A percentile compares a stretch with the other conserved stretches of the same genome.
These are phyloP conservation scores for Catostylus mosaicus DNA, from an alignment of 30 jellyfish, hydroid and myxozoan species.

Conservation along the genomic window DNA sequence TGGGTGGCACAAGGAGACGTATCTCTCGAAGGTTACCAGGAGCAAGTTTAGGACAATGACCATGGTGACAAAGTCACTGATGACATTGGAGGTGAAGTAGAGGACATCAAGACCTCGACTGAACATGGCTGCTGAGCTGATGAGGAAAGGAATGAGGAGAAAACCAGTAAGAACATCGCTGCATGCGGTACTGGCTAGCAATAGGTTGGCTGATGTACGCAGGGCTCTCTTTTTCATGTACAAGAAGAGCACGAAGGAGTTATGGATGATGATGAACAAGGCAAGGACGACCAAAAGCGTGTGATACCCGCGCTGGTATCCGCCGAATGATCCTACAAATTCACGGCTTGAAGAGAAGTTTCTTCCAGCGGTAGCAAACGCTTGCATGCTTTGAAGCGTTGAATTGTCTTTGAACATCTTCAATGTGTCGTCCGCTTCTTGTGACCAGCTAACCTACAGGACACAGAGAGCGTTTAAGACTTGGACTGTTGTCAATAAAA, in stretches of 20 bases:
- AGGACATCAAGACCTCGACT: constrained; percentile 15
- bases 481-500: not conserved
- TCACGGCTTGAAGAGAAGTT: not conserved
- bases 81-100: constrained; percentile 32
- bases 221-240: constrained; percentile 1
- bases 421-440: not conserved
- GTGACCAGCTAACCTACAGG: too few species aligned
- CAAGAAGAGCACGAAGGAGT: constrained; percentile 33
- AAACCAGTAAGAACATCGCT: constrained; percentile 37
- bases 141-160: constrained; percentile 24
- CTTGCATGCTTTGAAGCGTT: not conserved
- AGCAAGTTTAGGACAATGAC: constrained; percentile 24
- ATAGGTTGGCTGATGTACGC: constrained; percentile 25
- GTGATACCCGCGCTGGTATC: constrained; percentile 17
- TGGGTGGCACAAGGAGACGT: constrained; percentile 42
- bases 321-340: constrained; percentile 12
- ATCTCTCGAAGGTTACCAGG: constrained; percentile 43
- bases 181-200: constrained; percentile 38
- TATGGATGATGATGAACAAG: constrained; percentile 21
- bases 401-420: not conserved
- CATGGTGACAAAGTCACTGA: constrained; percentile 32
- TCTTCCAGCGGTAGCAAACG: not conserved
- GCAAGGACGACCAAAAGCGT: constrained; percentile 29
- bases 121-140: constrained; percentile 29
- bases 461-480: too few species aligned